Percentiles rank a stretch among this genome's conserved stretches.
Evolutionary conservation across 2,888 invertebrate genomes (phyloP).

Genomic region (Drosophila maculinotata): DNA sequence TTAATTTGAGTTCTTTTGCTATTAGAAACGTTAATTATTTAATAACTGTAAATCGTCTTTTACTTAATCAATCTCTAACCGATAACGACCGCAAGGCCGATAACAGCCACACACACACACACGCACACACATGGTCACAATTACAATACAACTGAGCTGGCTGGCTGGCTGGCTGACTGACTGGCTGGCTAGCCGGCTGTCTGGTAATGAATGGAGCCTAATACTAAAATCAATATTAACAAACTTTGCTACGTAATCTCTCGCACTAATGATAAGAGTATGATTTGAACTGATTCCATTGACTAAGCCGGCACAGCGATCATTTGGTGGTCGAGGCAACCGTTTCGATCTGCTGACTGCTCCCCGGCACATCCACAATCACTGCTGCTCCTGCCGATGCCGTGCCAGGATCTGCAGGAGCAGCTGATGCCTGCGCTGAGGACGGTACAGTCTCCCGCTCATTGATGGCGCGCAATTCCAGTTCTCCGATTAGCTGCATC

Average conservation of each 20-base stretch:
- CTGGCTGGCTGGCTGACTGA: too few species aligned
- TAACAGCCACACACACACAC: conserved; percentile 21
- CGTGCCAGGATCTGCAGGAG: not conserved
- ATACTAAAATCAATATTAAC: conserved; percentile 26
- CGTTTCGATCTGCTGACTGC: conserved; percentile 71
- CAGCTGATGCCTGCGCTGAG: not conserved
- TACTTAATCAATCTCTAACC: conserved; percentile 29
- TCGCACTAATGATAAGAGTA: conserved; percentile 23
- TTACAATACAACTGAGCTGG: conserved; percentile 14
- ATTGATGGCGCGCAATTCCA: conserved; percentile 65
- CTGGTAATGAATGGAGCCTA: conserved; percentile 31
- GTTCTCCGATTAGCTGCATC: conserved; percentile 71
- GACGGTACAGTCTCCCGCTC: conserved; percentile 59
- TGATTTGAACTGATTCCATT: conserved; percentile 46
- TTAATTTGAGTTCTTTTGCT: conserved; percentile 38
- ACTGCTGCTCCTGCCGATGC: conserved; percentile 1
- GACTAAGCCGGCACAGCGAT: conserved; percentile 8
- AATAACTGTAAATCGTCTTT: conserved; percentile 46
- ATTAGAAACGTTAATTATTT: conserved; percentile 69
- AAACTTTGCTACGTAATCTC: conserved; percentile 30
- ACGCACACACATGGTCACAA: too few species aligned
- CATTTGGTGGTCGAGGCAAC: conserved; percentile 76
- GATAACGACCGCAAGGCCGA: conserved; percentile 26
- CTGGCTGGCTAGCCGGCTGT: too few species aligned
- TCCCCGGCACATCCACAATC: conserved; percentile 44